A percentile compares a stretch with the other conserved stretches of the same genome.
These are phyloP conservation scores for Macrochelys suwanniensis DNA, from an alignment of 2,797 vertebrate species.

Conservation along the genomic window DNA sequence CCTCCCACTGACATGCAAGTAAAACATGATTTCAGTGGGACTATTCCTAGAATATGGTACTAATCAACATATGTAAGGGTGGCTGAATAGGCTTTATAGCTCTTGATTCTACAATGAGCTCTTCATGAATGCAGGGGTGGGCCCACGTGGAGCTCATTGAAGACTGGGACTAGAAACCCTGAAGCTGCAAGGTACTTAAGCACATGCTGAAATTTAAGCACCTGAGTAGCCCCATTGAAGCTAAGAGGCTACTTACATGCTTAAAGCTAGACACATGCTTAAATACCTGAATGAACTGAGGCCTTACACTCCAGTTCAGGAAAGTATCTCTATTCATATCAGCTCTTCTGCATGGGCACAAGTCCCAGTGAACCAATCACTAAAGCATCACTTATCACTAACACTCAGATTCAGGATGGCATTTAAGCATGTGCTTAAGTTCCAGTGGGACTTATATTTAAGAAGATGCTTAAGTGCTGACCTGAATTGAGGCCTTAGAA, in stretches of 20 bases:
- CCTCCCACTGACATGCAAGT: neutral
- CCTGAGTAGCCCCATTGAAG: neutral
- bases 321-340: neutral
- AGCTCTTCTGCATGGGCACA: neutral
- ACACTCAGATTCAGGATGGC: neutral
- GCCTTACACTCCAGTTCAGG: neutral
- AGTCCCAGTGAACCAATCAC: neutral
- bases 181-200: neutral
- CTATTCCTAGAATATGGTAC: neutral
- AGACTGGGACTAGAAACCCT: neutral
- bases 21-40: neutral
- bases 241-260: neutral
- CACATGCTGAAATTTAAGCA: neutral
- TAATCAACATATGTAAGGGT: neutral
- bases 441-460: neutral
- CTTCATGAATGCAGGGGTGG: fast-evolving
- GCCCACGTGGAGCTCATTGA: neutral
- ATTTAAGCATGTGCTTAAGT: neutral
- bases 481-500: neutral
- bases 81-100: neutral
- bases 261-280: neutral
- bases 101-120: neutral
- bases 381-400: neutral
- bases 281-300: neutral
- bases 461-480: neutral